These are phyloP conservation scores for Drosophila funebris DNA, from an alignment of 1,140 invertebrate species.

Conservation along the genomic window DNA sequence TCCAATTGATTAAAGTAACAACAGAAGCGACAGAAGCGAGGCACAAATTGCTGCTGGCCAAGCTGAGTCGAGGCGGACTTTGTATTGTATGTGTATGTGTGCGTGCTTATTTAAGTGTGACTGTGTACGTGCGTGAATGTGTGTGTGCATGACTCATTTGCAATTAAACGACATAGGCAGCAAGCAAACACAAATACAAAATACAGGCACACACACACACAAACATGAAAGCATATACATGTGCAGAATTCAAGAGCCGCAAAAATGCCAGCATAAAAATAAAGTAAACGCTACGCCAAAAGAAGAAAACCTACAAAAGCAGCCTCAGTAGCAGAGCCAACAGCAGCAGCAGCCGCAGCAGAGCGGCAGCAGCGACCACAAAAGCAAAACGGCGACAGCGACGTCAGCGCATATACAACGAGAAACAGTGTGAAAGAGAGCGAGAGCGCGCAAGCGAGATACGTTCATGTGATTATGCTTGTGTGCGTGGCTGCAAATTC, in stretches of 20 bases:
- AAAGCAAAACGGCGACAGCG: conserved; percentile 28
- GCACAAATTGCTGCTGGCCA: conserved; percentile 44
- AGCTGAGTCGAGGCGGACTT: conserved; percentile 60
- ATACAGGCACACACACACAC: conserved; percentile 16
- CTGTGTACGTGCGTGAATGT: conserved; percentile 27
- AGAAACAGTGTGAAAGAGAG: conserved; percentile 1
- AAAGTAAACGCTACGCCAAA: conserved; percentile 58
- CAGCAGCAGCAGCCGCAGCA: conserved; percentile 58
- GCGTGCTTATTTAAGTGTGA: conserved; percentile 1
- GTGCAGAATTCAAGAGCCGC: conserved; percentile 65
- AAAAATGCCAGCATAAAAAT: conserved; percentile 81
- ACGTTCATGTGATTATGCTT: background rate
- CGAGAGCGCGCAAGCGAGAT: background rate
- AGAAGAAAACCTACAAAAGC: conserved; percentile 58
- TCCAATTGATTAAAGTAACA: conserved; percentile 67
- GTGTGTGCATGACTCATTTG: conserved; percentile 75
- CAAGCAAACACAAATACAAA: conserved; percentile 16
- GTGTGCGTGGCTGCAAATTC: conserved; percentile 46
- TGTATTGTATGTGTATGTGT: conserved; percentile 43
- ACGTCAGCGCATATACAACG: conserved; percentile 27
- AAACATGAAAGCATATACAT: background rate
- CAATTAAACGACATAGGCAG: conserved; percentile 72
- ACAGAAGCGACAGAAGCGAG: conserved; percentile 1
- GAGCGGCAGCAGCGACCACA: conserved; percentile 65
- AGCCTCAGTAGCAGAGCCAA: conserved; percentile 16